Percentiles rank a stretch among this genome's conserved stretches.
These are phyloP conservation scores for Channa maculata DNA, from an alignment of 2,113 vertebrate genomes.

Conservation along the genomic window DNA sequence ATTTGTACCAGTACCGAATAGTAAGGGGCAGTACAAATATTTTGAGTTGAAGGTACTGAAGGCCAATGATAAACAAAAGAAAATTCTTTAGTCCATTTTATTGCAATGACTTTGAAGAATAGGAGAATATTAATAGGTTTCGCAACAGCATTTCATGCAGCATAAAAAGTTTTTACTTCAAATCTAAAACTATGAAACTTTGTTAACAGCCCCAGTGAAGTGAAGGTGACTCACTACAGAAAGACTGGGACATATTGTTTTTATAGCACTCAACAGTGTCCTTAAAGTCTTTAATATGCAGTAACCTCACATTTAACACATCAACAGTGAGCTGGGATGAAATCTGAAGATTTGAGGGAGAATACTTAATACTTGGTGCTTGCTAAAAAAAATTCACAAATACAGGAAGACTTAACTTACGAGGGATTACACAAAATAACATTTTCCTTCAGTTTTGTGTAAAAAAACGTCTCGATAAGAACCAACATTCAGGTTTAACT, in stretches of 20 bases:
- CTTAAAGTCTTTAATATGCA: too few species aligned
- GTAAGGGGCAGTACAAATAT: too few species aligned
- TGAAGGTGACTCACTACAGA: conserved; percentile 13
- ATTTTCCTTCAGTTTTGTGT: too few species aligned
- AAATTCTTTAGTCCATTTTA: background rate
- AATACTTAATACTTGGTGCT: background rate
- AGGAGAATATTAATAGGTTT: background rate
- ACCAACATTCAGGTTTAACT: background rate
- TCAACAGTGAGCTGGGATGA: too few species aligned
- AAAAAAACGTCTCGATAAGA: too few species aligned
- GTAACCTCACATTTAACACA: background rate
- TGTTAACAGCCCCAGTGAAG: background rate
- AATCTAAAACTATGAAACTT: background rate
- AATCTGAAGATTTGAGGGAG: background rate
- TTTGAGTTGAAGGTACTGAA: too few species aligned
- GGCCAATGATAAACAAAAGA: too few species aligned
- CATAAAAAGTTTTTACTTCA: background rate
- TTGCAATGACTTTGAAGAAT: background rate
- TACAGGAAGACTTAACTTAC: background rate
- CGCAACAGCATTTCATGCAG: background rate
- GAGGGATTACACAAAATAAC: background rate
- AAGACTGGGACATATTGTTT: background rate
- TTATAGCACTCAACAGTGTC: background rate
- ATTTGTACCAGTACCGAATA: too few species aligned
- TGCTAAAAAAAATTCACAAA: too few species aligned